A percentile compares a stretch with the other conserved stretches of the same genome.
Evolutionary conservation across 2,888 invertebrate genomes (phyloP).

Genomic region (Trachelus troglodyta): DNA sequence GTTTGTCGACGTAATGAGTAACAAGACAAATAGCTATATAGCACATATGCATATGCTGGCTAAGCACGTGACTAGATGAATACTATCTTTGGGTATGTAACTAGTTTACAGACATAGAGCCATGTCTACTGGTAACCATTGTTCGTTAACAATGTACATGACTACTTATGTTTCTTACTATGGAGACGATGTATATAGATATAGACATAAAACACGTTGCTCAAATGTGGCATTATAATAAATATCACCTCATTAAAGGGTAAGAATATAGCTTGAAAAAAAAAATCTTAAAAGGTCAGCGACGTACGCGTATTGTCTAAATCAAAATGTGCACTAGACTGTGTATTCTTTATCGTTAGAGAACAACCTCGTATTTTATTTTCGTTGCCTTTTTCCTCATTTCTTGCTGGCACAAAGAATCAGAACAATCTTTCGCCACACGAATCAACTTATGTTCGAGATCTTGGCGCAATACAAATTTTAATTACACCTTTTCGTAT

Average conservation of each 20-base stretch:
- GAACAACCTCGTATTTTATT: background rate
- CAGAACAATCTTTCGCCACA: background rate
- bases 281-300: background rate
- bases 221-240: background rate
- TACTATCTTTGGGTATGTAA: background rate
- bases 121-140: background rate
- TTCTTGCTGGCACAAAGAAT: background rate
- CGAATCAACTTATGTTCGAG: constrained; percentile 23
- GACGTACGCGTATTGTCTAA: background rate
- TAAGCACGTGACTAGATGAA: background rate
- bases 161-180: background rate
- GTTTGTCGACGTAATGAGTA: background rate
- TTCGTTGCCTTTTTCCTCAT: background rate
- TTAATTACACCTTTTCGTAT: constrained; percentile 50
- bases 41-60: background rate
- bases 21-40: background rate
- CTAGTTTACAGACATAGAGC: background rate
- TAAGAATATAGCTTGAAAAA: background rate
- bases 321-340: background rate
- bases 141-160: background rate
- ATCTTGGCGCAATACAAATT: constrained; percentile 36
- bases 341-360: background rate
- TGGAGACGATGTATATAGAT: background rate
- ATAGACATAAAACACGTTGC: background rate
- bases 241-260: background rate